Percentiles rank a stretch among this genome's conserved stretches.
Conservation (phyloP, 2,888 invertebrate species). For the Prionchulus punctatus region DNA sequence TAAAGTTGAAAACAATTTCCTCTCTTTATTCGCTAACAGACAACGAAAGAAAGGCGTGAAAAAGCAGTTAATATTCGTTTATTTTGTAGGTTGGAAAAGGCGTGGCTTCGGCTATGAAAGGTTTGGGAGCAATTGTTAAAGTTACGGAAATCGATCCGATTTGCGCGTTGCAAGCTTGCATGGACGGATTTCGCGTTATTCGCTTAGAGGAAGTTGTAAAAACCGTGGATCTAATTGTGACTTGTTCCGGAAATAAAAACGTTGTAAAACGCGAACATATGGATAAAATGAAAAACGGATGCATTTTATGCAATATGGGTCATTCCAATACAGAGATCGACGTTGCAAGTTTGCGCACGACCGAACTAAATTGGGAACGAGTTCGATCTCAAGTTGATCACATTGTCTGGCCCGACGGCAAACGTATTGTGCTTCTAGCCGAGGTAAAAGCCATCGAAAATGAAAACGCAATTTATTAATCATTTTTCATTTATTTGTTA, state of each 20-base stretch:
- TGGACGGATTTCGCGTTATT: conserved; percentile 90
- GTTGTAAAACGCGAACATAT: conserved; percentile 84
- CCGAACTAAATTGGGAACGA: conserved; percentile 89
- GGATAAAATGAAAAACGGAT: conserved; percentile 90
- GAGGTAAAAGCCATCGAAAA: too few species aligned
- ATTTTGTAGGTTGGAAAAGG: conserved; percentile 15
- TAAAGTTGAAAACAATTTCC: too few species aligned
- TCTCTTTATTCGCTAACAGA: too few species aligned
- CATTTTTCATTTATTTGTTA: too few species aligned
- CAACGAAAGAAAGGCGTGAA: too few species aligned
- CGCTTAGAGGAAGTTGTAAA: conserved; percentile 80
- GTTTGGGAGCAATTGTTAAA: conserved; percentile 74
- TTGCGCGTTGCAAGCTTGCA: conserved; percentile 88
- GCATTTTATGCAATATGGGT: conserved; percentile 90
- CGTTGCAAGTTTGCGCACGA: conserved; percentile 55
- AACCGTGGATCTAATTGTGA: conserved; percentile 82
- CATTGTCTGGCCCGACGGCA: conserved; percentile 93
- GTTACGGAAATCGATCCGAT: conserved; percentile 93
- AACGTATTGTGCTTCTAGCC: conserved; percentile 75
- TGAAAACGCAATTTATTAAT: too few species aligned
- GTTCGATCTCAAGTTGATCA: conserved; percentile 95
- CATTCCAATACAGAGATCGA: conserved; percentile 92
- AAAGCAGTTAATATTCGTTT: too few species aligned
- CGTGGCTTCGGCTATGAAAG: conserved; percentile 12
- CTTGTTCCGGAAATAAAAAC: conserved; percentile 64